A percentile compares a stretch with the other conserved stretches of the same genome.
phyloP scores from a whole-genome alignment of 2,113 vertebrate genomes.

The Pituophis catenifer region DNA sequence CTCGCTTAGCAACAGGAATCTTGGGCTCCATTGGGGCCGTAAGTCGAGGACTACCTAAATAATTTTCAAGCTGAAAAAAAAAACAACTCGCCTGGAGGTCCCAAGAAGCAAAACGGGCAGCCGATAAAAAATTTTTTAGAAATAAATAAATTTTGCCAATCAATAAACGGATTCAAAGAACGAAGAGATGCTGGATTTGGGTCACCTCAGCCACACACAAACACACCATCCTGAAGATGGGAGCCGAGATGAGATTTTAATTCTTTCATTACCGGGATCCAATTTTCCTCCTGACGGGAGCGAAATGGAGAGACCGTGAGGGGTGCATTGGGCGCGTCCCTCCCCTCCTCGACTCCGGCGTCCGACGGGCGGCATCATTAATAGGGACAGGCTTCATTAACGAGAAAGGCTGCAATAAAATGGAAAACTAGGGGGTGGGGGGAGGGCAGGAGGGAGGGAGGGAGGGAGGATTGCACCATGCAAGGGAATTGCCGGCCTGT shows the following conservation, averaged over 20 bases:
- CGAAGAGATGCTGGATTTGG: background rate
- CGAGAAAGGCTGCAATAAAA: background rate
- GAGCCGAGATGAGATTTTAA: slow-evolving; percentile 27
- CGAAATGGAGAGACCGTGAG: slow-evolving; percentile 47
- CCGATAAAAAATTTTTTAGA: too few relatives aligned
- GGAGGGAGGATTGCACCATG: background rate
- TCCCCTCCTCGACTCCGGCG: background rate
- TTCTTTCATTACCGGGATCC: slow-evolving; percentile 48
- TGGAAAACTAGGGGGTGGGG: background rate
- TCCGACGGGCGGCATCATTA: slow-evolving; percentile 24
- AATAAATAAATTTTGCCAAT: too few relatives aligned
- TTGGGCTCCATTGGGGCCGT: too few relatives aligned
- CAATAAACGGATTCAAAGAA: background rate
- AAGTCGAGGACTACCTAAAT: too few relatives aligned
- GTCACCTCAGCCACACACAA: background rate
- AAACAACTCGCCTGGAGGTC: too few relatives aligned
- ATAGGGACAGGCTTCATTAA: slow-evolving; percentile 55
- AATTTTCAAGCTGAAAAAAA: too few relatives aligned
- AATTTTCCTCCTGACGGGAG: slow-evolving; percentile 56
- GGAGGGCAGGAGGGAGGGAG: background rate
- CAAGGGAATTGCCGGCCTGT: background rate
- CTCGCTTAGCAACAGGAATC: too few relatives aligned
- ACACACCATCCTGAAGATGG: background rate
- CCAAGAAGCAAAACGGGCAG: too few relatives aligned
- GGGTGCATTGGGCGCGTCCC: slow-evolving; percentile 1